Evolutionary conservation across 2,888 invertebrate species (phyloP), one percentile per base, ranked within the genome.

Genomic region (Sceliomorpha sp.): DNA sequence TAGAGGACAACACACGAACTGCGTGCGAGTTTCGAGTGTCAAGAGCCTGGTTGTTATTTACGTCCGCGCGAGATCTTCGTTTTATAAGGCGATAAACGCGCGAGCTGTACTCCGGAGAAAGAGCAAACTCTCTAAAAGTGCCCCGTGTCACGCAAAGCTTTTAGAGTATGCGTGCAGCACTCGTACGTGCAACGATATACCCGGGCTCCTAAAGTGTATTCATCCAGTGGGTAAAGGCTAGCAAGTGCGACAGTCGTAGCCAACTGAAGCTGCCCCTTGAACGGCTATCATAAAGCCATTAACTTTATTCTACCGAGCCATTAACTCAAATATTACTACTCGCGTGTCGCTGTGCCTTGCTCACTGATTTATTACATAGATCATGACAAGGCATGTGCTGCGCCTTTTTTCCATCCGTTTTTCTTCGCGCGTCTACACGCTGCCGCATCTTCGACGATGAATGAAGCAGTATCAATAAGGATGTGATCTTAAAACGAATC

Each of bases 251-350:
- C 70, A 50, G 70, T 63, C 69, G 39, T 29, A 45, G 60, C 40
- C 60, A 60, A 56, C 48, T 45, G 58, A 64, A 58, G 32, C 59
- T 73, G 77, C 75, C 78, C 77, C 74, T 73, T 77, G 80, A 76
- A 80, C 75, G 77, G 81, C 84, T 84, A 85, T 86, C 84, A 82
- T 85, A 82, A 87, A 87, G 84, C 87, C 81, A 87, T 88, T 88
- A 88, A 87, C 82, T 88, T 87, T 88, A 87, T 87, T 87, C 84
- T 84, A 83, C 82, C 75, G 77, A 80, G 84, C 84, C 82, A 86
- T 87, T 87, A 86, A 87, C 84, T 86, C 83, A 85, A 86, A 84
- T 86, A 86, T 87, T 85, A 86, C 85, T 85, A 85, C 84, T 86
- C 82, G 81, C 86, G 86, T 87, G 86, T 86, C 87, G 84, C 83